These are phyloP conservation scores for Drosophila chauvacae DNA, from an alignment of 1,140 invertebrate genomes.

Conservation along the genomic window DNA sequence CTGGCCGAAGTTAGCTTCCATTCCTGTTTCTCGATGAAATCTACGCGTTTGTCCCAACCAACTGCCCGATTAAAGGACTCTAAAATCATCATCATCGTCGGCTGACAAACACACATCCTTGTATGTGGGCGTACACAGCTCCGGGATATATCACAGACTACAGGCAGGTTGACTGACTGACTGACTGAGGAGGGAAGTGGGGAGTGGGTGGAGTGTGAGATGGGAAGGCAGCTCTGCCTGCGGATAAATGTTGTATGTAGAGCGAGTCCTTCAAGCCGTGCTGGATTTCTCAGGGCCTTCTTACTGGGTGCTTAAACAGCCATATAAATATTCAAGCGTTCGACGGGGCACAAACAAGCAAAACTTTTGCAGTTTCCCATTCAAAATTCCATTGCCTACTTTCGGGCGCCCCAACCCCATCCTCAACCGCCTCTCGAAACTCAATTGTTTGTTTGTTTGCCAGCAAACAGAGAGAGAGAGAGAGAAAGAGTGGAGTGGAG, in stretches of 20 bases:
- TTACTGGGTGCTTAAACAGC: slow-evolving; percentile 45
- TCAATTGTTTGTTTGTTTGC: slow-evolving; percentile 25
- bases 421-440: background rate
- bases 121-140: background rate
- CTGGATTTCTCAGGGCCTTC: slow-evolving; percentile 35
- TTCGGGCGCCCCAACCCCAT: background rate
- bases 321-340: slow-evolving; percentile 66
- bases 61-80: background rate
- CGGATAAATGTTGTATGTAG: slow-evolving; percentile 12
- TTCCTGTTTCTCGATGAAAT: background rate
- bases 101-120: slow-evolving; percentile 9
- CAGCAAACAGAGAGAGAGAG: background rate
- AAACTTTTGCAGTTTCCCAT: slow-evolving; percentile 55
- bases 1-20: too few species aligned
- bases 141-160: slow-evolving; percentile 12
- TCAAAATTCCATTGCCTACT: slow-evolving; percentile 62
- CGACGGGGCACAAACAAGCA: slow-evolving; percentile 44
- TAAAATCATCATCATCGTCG: slow-evolving; percentile 2
- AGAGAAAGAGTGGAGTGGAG: too few species aligned
- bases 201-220: background rate
- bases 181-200: background rate
- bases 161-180: slow-evolving; percentile 1
- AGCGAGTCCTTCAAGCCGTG: slow-evolving; percentile 28
- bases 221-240: background rate
- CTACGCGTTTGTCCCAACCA: too few species aligned